Percentiles rank a stretch among this genome's conserved stretches.
These are phyloP conservation scores for Salmo trutta DNA, from an alignment of 2,797 vertebrate genomes.

Conservation along the genomic window DNA sequence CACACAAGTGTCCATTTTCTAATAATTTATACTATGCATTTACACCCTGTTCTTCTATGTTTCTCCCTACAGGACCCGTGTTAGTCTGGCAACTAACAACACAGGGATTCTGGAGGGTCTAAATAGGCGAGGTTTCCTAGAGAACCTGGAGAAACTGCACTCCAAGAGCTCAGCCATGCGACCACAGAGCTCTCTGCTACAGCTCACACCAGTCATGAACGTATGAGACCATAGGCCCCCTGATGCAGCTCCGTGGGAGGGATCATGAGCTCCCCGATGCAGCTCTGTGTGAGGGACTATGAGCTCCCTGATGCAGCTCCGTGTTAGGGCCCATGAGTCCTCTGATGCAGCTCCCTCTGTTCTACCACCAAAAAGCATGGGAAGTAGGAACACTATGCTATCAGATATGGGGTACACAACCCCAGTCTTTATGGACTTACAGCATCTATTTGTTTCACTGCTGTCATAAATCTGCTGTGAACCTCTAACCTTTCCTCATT, in stretches of 20 bases:
- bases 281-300: not conserved
- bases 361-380: too few species aligned
- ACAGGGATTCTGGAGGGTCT: conserved; percentile 82
- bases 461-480: not conserved
- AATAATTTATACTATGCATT: not conserved
- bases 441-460: not conserved
- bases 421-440: not conserved
- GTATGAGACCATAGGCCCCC: conserved; percentile 59
- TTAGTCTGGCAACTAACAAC: conserved; percentile 83
- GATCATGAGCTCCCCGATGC: conserved; percentile 11
- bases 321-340: not conserved
- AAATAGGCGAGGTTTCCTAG: conserved; percentile 83
- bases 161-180: conserved; percentile 71
- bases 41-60: not conserved
- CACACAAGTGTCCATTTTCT: too few species aligned
- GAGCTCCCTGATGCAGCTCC: not conserved
- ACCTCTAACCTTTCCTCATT: not conserved
- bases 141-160: conserved; percentile 80
- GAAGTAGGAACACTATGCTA: not conserved
- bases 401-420: not conserved
- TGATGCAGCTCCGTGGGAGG: not conserved
- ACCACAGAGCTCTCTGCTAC: conserved; percentile 77
- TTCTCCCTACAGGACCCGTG: conserved; percentile 66
- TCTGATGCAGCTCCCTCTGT: not conserved
- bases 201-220: conserved; percentile 84